A percentile compares a stretch with the other conserved stretches of the same genome.
phyloP scores from a whole-genome alignment of 2,888 invertebrate genomes.

The Calameuta idolon region DNA sequence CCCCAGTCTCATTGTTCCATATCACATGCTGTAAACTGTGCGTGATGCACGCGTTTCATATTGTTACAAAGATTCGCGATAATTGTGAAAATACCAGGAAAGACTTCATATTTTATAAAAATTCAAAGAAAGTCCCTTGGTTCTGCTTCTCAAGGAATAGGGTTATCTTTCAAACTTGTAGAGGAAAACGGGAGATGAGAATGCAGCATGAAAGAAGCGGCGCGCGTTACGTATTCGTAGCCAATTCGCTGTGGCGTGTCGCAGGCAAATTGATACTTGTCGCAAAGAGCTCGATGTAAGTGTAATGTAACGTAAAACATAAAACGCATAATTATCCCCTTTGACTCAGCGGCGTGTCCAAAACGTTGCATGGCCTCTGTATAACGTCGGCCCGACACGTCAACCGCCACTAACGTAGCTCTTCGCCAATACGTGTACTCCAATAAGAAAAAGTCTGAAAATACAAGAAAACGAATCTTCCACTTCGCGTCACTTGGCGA shows the following conservation, averaged over 20 bases:
- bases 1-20: background rate
- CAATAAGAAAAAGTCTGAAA: background rate
- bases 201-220: background rate
- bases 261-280: constrained; percentile 52
- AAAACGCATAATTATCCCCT: constrained; percentile 48
- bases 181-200: background rate
- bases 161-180: background rate
- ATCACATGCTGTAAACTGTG: background rate
- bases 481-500: background rate
- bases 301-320: constrained; percentile 46
- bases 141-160: background rate
- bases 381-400: constrained; percentile 22
- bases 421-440: background rate
- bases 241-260: constrained; percentile 42
- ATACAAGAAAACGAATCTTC: background rate
- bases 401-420: background rate
- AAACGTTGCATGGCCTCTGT: constrained; percentile 14
- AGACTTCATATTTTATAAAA: background rate
- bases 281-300: constrained; percentile 44
- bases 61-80: background rate
- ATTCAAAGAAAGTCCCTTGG: background rate
- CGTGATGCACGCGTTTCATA: constrained; percentile 4
- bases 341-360: constrained; percentile 4
- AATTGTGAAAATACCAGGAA: background rate
- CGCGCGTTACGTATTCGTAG: background rate